Percentiles rank a stretch among this genome's conserved stretches.
phyloP scores from a whole-genome alignment of 2,888 invertebrate genomes.

The Osedax fenrisi region DNA sequence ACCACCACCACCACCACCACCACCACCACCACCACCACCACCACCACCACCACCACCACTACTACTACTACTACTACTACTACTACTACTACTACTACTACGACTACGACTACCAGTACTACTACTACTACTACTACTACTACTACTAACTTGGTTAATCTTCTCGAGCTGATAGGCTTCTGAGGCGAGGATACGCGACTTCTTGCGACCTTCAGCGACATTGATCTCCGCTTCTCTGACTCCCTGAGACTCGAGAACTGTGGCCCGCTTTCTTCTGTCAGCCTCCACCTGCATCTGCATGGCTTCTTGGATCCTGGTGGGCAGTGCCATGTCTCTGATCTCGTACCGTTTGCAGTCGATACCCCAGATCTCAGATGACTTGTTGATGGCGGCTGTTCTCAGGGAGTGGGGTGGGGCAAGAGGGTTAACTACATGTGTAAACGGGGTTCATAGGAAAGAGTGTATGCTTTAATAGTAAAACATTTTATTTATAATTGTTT shows the following conservation, averaged over 20 bases:
- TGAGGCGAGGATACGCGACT: slow-evolving; percentile 77
- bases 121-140: too few species aligned
- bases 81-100: too few species aligned
- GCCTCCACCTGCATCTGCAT: slow-evolving; percentile 99
- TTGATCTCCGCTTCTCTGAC: slow-evolving; percentile 67
- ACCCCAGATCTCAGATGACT: slow-evolving; percentile 96
- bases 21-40: too few species aligned
- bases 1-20: too few species aligned
- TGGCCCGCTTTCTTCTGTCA: slow-evolving; percentile 85
- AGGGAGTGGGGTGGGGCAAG: too few species aligned
- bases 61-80: too few species aligned
- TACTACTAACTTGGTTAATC: slow-evolving; percentile 76
- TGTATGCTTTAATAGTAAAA: too few species aligned
- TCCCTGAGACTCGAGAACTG: slow-evolving; percentile 88
- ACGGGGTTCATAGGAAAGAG: too few species aligned
- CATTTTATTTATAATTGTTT: too few species aligned
- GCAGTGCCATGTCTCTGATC: slow-evolving; percentile 78
- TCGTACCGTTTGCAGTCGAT: slow-evolving; percentile 87
- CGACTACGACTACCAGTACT: too few species aligned
- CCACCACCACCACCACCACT: too few species aligned
- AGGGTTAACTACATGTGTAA: too few species aligned
- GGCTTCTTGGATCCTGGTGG: slow-evolving; percentile 82
- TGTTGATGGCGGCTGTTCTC: slow-evolving; percentile 73
- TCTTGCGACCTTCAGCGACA: slow-evolving; percentile 87
- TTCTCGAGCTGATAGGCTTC: slow-evolving; percentile 88